Evolutionary conservation across 2,113 vertebrate species (phyloP).

Genomic region (Polypterus bichir): DNA sequence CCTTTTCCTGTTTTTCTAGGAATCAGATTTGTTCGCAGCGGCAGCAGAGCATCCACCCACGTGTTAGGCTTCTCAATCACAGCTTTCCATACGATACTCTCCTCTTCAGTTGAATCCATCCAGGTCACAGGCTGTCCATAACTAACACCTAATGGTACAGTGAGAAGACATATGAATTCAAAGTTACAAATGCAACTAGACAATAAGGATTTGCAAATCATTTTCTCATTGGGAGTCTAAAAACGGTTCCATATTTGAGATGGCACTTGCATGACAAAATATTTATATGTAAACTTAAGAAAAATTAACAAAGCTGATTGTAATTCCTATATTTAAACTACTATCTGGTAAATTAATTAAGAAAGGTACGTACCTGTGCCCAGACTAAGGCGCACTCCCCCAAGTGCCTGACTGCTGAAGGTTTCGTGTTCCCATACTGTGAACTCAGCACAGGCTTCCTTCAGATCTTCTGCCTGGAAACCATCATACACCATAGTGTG

Average conservation of each 20-base stretch:
- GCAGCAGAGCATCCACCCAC: conserved; percentile 74
- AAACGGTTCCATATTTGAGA: too few relatives aligned
- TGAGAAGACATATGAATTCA: too few relatives aligned
- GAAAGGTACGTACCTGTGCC: conserved; percentile 69
- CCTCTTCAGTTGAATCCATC: conserved; percentile 89
- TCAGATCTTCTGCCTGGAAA: conserved; percentile 68
- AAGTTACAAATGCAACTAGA: too few relatives aligned
- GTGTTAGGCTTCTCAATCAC: conserved; percentile 62
- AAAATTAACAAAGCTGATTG: too few relatives aligned
- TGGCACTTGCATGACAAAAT: too few relatives aligned
- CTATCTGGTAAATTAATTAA: too few relatives aligned
- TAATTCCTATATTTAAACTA: too few relatives aligned
- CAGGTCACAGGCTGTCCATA: conserved; percentile 73
- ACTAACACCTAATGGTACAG: conserved; percentile 57
- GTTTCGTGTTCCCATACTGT: conserved; percentile 76
- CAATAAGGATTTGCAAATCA: too few relatives aligned
- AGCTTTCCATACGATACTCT: conserved; percentile 57
- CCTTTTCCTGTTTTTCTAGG: conserved; percentile 25
- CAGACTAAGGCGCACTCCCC: conserved; percentile 75
- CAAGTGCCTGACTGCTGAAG: conserved; percentile 56
- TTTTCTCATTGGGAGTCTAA: too few relatives aligned
- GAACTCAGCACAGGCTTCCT: conserved; percentile 80
- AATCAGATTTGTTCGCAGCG: conserved; percentile 66
- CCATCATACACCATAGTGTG: conserved; percentile 98
- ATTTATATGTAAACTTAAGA: too few relatives aligned